Evolutionary conservation across 2,113 vertebrate genomes (phyloP), one percentile per base, ranked within the genome.

Genomic region (Myocastor coypus): DNA sequence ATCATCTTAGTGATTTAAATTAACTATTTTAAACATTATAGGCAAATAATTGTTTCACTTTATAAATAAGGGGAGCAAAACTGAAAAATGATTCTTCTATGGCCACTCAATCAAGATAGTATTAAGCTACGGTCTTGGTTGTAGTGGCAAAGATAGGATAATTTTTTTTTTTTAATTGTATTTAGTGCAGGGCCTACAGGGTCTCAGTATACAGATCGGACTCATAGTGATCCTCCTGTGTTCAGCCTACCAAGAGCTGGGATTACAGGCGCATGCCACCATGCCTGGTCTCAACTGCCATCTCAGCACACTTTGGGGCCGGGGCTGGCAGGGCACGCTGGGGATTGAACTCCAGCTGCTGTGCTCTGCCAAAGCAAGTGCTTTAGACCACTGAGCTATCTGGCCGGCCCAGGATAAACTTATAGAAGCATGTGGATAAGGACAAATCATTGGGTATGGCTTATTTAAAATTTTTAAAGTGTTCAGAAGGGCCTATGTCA

Each of bases 21-120:
- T 30, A 55, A 32, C 14, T 32, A 83, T 69, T 86, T 93, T 92
- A 92, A 91, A 85, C 52, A 68, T 0, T 92, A 37, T 28, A 5
- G 93, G 30, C 71, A 84, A 52, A 55, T 57, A 95, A 7, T 37
- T 83, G 42, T 42, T 57, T 22, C 37, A 91, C 46, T 73, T 90
- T 83, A 80, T 28, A 94, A 11, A 83, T 75, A 12, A 94, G 57
- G 20, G 81, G 83, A 86, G 8, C 20, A 94, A 87, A 20, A 82
- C 71, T 94, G 52, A 87, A 92, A 90, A 86, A 24, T 59, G 11
- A 92, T 42, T 89, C 55, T 93, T 93, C 40, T 77, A 57, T 63
- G 6, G 22, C 92, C 75, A 89, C 5, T 92, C 12, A 52, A 26
- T 26, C 52, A 55, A 42, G 78, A 22, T 87, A 84, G 17, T 40